Percentiles rank a stretch among this genome's conserved stretches.
Evolutionary conservation across 2,113 vertebrate genomes (phyloP).

Genomic region (Oplegnathus fasciatus): DNA sequence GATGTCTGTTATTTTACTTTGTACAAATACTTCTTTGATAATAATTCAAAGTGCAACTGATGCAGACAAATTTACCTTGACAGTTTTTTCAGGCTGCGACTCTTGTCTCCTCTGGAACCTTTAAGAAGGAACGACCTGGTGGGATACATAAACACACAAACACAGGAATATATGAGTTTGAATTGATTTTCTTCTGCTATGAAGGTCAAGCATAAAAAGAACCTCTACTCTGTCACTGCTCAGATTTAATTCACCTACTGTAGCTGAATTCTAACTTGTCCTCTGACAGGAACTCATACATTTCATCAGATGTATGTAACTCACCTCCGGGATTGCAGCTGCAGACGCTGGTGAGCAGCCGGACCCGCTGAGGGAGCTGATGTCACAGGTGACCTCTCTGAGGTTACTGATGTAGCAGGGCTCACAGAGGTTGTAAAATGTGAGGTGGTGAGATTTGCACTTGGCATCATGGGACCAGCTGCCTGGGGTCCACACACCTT

Average conservation of each 20-base stretch:
- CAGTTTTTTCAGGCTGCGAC: conserved; percentile 92
- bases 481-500: conserved; percentile 89
- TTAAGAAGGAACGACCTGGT: conserved; percentile 91
- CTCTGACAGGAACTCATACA: background rate
- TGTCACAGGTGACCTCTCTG: conserved; percentile 32
- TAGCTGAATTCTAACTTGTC: background rate
- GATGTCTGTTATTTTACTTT: conserved; percentile 4
- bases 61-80: conserved; percentile 85
- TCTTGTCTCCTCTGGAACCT: conserved; percentile 90
- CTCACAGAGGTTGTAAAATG: conserved; percentile 11
- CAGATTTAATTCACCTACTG: background rate
- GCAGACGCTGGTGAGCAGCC: conserved; percentile 12
- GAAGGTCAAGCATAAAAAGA: background rate
- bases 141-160: conserved; percentile 4
- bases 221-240: background rate
- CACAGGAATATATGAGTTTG: background rate
- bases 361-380: conserved; percentile 6
- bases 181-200: background rate
- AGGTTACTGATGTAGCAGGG: conserved; percentile 7
- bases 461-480: conserved; percentile 46
- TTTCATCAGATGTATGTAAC: conserved; percentile 12
- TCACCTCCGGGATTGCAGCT: conserved; percentile 69
- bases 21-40: background rate
- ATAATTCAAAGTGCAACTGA: background rate
- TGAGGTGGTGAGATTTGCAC: background rate